Evolutionary conservation across 2,113 vertebrate species (phyloP), one percentile per base, ranked within the genome.

Genomic region (Poeciliopsis occidentalis): DNA sequence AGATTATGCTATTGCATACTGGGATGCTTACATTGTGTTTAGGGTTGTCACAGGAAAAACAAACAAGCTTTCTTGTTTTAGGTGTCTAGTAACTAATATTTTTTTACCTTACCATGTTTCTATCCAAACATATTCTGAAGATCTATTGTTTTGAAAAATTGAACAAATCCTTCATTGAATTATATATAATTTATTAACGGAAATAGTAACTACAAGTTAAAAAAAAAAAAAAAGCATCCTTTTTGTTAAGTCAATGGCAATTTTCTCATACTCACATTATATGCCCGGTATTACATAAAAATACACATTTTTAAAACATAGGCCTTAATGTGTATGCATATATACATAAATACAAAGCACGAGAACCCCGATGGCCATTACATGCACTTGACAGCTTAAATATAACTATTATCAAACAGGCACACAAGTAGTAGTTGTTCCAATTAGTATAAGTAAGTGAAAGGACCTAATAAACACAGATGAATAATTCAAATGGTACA

Each of bases 381-480:
- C 64, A 61, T 70, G 19, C 69, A 81, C 54, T 85, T 90, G 87
- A 92, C 87, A 89, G 80, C 76, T 75, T 88, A 85, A 91, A 79
- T 73, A 71, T 75, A 78, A 81, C 72, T 80, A 82, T 88, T 81
- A 87, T 86, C 78, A 86, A 77, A 88, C 61, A 75, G 73, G 37
- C 67, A 3, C 13, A 26, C 65, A 77, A 57, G 37, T 72, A 77
- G 81, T 84, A 89, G 76, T 81, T 41, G 67, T 75, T 88, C 81
- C 84, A 92, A 92, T 92, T 91, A 91, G 78, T 78, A 84, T 81
- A 89, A 89, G 87, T 87, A 91, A 92, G 91, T 86, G 69, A 91
- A 87, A 89, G 77, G 32, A 34, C 41, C 77, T 88, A 84, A 83
- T 89, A 88, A 89, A 67, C 8, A 8, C 67, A 67, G 69, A 88